Evolutionary conservation across 1,140 invertebrate species (phyloP).

Genomic region (Drosophila micromelanica): DNA sequence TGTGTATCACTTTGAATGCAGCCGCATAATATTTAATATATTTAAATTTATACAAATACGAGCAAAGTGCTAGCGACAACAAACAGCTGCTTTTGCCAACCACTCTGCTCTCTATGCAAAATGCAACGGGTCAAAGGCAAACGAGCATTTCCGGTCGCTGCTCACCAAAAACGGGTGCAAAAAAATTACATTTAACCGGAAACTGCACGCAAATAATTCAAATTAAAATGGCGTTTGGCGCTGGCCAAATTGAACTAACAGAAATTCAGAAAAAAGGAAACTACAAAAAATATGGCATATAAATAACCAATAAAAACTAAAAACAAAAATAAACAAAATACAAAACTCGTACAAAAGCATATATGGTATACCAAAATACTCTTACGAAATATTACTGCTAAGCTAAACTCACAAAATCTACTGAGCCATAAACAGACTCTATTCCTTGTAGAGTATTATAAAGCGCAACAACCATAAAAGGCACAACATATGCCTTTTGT

Average conservation of each 20-base stretch:
- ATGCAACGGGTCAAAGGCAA: slow-evolving; percentile 36
- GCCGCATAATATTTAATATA: slow-evolving; percentile 22
- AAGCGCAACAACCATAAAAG: slow-evolving; percentile 14
- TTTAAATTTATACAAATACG: slow-evolving; percentile 39
- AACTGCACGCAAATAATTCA: slow-evolving; percentile 56
- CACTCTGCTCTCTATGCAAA: slow-evolving; percentile 10
- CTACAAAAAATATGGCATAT: background rate
- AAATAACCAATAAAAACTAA: slow-evolving; percentile 20
- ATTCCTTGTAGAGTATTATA: slow-evolving; percentile 17
- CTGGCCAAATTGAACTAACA: slow-evolving; percentile 35
- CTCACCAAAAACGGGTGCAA: slow-evolving; percentile 29
- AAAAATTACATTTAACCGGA: slow-evolving; percentile 38
- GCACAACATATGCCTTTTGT: slow-evolving; percentile 19
- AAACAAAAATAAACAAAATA: slow-evolving; percentile 5
- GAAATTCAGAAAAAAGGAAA: slow-evolving; percentile 7
- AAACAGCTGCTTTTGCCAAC: slow-evolving; percentile 34
- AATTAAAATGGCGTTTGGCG: slow-evolving; percentile 55
- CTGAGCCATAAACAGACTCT: background rate
- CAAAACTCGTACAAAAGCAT: background rate
- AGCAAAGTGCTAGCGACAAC: slow-evolving; percentile 31
- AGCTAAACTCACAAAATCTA: background rate
- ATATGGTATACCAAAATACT: background rate
- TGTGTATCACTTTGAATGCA: slow-evolving; percentile 16
- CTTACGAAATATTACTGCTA: background rate
- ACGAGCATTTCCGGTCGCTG: slow-evolving; percentile 50